Conservation (phyloP, 2,113 vertebrate genomes). For the Crotalus horridus region DNA sequence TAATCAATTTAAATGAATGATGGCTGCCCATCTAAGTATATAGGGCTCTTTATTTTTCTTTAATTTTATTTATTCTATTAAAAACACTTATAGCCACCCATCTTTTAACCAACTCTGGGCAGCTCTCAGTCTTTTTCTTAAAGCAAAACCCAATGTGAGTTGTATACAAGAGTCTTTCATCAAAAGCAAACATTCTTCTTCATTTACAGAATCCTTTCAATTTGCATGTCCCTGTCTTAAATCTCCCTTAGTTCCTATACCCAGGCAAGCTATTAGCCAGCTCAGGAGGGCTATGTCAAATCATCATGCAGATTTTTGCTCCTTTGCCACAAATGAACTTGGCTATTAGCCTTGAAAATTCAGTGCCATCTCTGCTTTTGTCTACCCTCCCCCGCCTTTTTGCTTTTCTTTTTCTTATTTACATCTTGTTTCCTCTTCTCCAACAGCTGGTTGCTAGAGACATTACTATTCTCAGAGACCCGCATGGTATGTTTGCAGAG, state of each 20-base stretch:
- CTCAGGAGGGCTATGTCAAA: too few species aligned
- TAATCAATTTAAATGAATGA: background rate
- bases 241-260: background rate
- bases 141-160: background rate
- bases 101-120: background rate
- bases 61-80: background rate
- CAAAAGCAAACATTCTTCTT: background rate
- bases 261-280: background rate
- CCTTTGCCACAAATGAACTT: background rate
- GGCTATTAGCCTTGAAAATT: background rate
- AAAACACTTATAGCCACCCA: background rate
- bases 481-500: background rate
- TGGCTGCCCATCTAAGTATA: background rate
- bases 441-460: background rate
- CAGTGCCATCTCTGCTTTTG: background rate
- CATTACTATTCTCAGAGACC: background rate
- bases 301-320: background rate
- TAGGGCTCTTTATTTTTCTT: background rate
- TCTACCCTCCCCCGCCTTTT: accelerated
- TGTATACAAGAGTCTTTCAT: background rate
- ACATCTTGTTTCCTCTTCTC: background rate
- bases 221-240: background rate
- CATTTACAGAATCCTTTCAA: background rate
- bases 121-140: background rate
- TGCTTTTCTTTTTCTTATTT: background rate